These are phyloP conservation scores for Mesoclemmys tuberculata DNA, from an alignment of 2,113 vertebrate genomes.

Conservation along the genomic window DNA sequence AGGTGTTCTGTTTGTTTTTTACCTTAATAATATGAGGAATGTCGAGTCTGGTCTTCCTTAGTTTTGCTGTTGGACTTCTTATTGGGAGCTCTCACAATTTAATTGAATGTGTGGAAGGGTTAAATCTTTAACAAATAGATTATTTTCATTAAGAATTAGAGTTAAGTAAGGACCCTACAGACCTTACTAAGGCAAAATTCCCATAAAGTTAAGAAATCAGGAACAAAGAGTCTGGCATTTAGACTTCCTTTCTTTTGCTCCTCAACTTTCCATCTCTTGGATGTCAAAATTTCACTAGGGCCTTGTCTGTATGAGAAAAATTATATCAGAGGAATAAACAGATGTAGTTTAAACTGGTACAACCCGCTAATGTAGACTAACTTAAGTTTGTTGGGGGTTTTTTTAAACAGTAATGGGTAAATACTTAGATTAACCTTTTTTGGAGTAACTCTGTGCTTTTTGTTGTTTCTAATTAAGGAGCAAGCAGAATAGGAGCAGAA, in stretches of 20 bases:
- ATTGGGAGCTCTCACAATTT: rapidly evolving
- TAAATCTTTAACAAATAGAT: not conserved
- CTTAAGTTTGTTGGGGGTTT: not conserved
- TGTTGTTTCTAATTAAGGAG: not conserved
- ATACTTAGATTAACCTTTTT: no score
- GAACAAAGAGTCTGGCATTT: rapidly evolving
- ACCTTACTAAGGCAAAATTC: not conserved
- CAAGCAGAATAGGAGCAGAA: not conserved
- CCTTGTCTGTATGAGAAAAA: not conserved
- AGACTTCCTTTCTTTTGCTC: rapidly evolving
- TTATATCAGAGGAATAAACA: not conserved
- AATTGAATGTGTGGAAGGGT: no score
- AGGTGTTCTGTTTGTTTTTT: rapidly evolving
- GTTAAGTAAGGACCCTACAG: not conserved
- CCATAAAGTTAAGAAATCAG: not conserved
- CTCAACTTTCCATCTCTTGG: not conserved
- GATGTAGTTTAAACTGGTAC: not conserved
- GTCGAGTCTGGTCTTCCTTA: not conserved
- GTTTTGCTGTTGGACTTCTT: not conserved
- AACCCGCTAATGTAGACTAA: not conserved
- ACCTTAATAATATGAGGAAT: not conserved
- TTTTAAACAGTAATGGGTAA: no score
- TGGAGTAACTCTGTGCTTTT: not conserved
- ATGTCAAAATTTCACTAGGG: not conserved
- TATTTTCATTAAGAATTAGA: not conserved